Evolutionary conservation across 2,113 vertebrate species (phyloP).

Genomic region (Oryzias curvinotus): DNA sequence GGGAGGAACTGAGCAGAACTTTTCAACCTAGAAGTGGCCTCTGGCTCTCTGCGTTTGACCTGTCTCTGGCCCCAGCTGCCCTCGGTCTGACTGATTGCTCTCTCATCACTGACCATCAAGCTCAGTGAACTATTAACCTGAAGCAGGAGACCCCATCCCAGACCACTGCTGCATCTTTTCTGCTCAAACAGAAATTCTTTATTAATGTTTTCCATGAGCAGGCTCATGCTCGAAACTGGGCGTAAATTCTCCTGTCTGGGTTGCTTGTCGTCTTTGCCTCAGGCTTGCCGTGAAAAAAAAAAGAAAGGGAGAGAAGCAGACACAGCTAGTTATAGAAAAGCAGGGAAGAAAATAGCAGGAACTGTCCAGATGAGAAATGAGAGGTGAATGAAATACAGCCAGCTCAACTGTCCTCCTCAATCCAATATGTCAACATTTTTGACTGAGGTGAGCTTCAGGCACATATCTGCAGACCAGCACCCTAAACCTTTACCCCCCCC

Average conservation of each 20-base stretch:
- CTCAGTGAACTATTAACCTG: slow-evolving; percentile 56
- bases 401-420: slow-evolving; percentile 52
- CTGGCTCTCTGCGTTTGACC: slow-evolving; percentile 60
- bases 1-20: slow-evolving; percentile 71
- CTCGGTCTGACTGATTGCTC: slow-evolving; percentile 57
- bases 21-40: slow-evolving; percentile 54
- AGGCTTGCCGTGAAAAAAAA: slow-evolving; percentile 42
- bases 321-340: slow-evolving; percentile 68
- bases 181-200: slow-evolving; percentile 49
- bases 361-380: slow-evolving; percentile 71
- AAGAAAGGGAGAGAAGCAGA: slow-evolving; percentile 41
- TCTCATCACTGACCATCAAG: slow-evolving; percentile 55
- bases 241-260: slow-evolving; percentile 64
- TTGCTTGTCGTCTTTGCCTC: slow-evolving; percentile 62
- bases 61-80: slow-evolving; percentile 62
- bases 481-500: slow-evolving; percentile 31
- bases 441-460: slow-evolving; percentile 53
- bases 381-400: slow-evolving; percentile 63
- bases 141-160: slow-evolving; percentile 1
- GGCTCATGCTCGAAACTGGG: slow-evolving; percentile 60
- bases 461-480: slow-evolving; percentile 22
- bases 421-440: slow-evolving; percentile 66
- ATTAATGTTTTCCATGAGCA: slow-evolving; percentile 62
- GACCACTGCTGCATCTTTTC: not conserved
- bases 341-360: slow-evolving; percentile 31